Evolutionary conservation across 1,140 invertebrate genomes (phyloP), one percentile per base, ranked within the genome.

Genomic region (Leptinotarsa texana): DNA sequence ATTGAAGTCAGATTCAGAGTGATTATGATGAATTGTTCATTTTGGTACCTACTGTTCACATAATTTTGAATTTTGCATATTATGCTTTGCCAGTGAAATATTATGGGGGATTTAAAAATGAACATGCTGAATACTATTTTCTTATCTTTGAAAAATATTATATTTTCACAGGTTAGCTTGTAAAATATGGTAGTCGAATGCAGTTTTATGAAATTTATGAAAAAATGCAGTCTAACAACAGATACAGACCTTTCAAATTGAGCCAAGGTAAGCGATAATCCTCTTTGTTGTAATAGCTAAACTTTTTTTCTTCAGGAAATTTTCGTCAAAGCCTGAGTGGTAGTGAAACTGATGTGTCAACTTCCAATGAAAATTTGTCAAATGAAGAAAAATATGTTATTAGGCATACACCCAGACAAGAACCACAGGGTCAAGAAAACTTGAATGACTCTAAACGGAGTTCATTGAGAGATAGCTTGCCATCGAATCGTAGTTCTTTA

Each of bases 341-440:
- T 22, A 96, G 94, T 87, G 94, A 96, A 85, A 96, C 94, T 24
- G 94, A 96, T 88, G 91, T 96, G 66, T 96, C 94, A 49, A 95
- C 94, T 47, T 96, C 95, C 8, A 95, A 93, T 77, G 95, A 96
- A 86, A 96, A 96, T 86, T 86, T 97, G 75, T 95, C 94, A 49
- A 90, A 92, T 82, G 94, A 95, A 86, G 93, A 96, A 83, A 88
- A 93, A 77, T 94, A 93, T 87, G 93, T 94, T 18, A 92, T 96
- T 74, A 87, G 90, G 75, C 93, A 95, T 77, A 95, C 92, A 17
- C 91, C 93, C 18, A 87, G 95, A 49, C 95, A 97, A 83, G 95
- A 98, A 84, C 95, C 95, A 13, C 95, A 97, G 85, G 95, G 95
- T 6, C 94, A 97, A 86, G 96, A 97, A 85, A 93, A 92, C 85